Percentiles rank a stretch among this genome's conserved stretches.
Conservation (phyloP, 2,113 vertebrate genomes). For the Gallinago paraguaiae region DNA sequence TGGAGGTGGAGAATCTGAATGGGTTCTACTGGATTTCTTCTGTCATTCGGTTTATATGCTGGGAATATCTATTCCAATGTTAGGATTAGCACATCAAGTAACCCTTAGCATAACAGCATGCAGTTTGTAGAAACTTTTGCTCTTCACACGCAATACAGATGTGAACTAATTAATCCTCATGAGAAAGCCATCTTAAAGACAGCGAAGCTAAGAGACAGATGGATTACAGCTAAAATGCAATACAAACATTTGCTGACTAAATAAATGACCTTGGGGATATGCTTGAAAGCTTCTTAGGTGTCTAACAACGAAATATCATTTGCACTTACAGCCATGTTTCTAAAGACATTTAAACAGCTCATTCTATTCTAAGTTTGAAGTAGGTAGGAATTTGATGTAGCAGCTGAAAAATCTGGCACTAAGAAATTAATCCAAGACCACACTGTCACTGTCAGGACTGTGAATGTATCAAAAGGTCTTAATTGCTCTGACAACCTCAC, state of each 20-base stretch:
- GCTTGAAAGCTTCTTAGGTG: not conserved
- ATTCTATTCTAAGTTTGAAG: not conserved
- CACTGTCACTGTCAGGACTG: not conserved
- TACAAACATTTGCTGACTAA: not conserved
- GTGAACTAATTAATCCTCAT: not conserved
- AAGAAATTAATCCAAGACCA: not conserved
- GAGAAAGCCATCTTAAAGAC: not conserved
- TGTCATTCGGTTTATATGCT: not conserved
- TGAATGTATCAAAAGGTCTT: not conserved
- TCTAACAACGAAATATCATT: not conserved
- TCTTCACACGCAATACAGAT: fast-evolving
- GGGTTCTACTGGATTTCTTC: not conserved
- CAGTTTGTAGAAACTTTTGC: not conserved
- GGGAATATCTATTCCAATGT: not conserved
- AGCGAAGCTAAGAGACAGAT: not conserved
- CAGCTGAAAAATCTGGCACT: not conserved
- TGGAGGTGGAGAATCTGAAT: not conserved
- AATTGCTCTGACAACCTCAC: not conserved
- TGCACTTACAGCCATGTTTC: not conserved
- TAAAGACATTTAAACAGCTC: not conserved
- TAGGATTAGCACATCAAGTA: not conserved
- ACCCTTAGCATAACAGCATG: not conserved
- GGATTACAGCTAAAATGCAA: not conserved
- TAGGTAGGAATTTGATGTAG: not conserved
- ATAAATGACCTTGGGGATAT: not conserved